Percentiles rank a stretch among this genome's conserved stretches.
Conservation (phyloP, 2,888 invertebrate genomes). For the Andrena bucephala region DNA sequence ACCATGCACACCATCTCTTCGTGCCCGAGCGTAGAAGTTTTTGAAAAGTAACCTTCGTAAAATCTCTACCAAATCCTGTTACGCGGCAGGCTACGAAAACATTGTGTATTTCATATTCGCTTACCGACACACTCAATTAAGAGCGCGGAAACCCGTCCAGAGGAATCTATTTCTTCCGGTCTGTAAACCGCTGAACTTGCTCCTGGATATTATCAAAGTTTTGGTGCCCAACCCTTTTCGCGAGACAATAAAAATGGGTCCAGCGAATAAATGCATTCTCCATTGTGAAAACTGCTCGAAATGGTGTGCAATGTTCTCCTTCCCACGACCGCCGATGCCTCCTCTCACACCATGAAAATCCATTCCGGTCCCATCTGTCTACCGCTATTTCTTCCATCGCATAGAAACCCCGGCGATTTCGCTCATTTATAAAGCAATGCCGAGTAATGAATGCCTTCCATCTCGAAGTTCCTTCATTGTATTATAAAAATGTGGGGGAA, state of each 20-base stretch:
- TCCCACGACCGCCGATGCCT: constrained; percentile 28
- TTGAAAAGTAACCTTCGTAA: constrained; percentile 9
- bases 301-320: constrained; percentile 61
- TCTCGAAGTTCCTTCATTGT: constrained; percentile 28
- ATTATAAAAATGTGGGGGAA: constrained; percentile 4
- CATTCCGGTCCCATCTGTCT: constrained; percentile 51
- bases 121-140: constrained; percentile 71
- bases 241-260: constrained; percentile 77
- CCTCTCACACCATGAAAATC: constrained; percentile 46
- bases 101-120: constrained; percentile 61
- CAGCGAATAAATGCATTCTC: constrained; percentile 77
- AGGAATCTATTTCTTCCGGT: constrained; percentile 49
- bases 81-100: neutral
- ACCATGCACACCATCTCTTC: no score
- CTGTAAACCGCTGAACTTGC: constrained; percentile 58
- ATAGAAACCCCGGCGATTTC: constrained; percentile 44
- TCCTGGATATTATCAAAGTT: constrained; percentile 80
- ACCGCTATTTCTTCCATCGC: constrained; percentile 43
- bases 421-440: constrained; percentile 52
- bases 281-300: constrained; percentile 73
- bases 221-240: constrained; percentile 53
- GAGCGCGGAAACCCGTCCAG: constrained; percentile 52
- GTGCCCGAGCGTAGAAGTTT: neutral
- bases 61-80: neutral
- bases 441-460: constrained; percentile 48